Base-by-base conservation (phyloP, 2,113 vertebrate genomes). In the Pogonocichla stellata region DNA sequence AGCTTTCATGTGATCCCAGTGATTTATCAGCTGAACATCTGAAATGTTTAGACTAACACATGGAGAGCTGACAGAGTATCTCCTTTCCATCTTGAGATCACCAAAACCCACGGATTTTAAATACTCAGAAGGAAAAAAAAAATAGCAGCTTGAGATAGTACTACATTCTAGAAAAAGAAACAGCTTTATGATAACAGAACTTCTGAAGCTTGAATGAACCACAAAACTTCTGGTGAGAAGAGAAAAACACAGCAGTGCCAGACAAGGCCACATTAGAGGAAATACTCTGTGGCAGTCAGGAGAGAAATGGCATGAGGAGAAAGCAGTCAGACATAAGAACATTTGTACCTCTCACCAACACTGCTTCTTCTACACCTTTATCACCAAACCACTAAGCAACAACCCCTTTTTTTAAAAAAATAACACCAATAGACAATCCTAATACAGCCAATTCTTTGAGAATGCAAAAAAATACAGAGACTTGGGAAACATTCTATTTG, bases 381-480 rank as follows among this genome's bases (percentile, higher is more conserved):
- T 47, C 93, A 92, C 26, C 75, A 78, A 81, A 77, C 23, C 82
- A 86, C 26, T 29, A 42, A 58, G 19, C 45, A 86, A 58, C 36
- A 60, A 3, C 18, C 34, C 15, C 51, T 67, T 90, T 23, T 28
- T 10, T 0, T 4, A 77, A 84, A 94, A 94, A 95, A 91, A 40
- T 60, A 86, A 51, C 0, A 1, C 74, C 62, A 94, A 92, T 0
- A 85, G 90, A 94, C 82, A 92, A 88, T 31, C 56, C 71, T n/a
- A 90, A 53, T 43, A 79, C n/a, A 3, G 2, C 23, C 51, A 84
- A 69, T 71, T 92, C 80, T 86, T 60, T 45, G 56, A 94, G 92
- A 96, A 96, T n/a, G 92, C 66, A 66, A 92, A 89, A 97, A 97
- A 94, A 94, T 33, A 96, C 4, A 82, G 87, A 85, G 80, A 96